phyloP scores from a whole-genome alignment of 2,113 vertebrate species.

The Hemicordylus capensis region DNA sequence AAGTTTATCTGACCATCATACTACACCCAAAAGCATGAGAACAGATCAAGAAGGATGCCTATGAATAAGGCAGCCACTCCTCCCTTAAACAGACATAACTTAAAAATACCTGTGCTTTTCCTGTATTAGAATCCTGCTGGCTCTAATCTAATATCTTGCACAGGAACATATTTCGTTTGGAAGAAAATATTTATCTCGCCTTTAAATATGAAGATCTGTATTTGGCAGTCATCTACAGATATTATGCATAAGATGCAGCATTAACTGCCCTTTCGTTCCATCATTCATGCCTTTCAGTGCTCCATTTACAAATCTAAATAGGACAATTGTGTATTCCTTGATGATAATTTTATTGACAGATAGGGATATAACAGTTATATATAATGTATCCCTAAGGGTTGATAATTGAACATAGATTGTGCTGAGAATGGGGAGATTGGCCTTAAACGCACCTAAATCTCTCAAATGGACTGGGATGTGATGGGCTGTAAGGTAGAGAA shows the following conservation, averaged over 20 bases:
- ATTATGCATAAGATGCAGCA: constrained; percentile 44
- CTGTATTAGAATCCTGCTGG: constrained; percentile 7
- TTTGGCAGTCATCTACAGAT: constrained; percentile 48
- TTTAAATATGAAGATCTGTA: not conserved
- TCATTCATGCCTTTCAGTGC: constrained; percentile 53
- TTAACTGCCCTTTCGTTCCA: constrained; percentile 57
- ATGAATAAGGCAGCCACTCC: not conserved
- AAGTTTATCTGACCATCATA: not conserved
- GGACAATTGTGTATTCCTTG: constrained; percentile 59
- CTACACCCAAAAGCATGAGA: not conserved
- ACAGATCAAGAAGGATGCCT: constrained; percentile 10
- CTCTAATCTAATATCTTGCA: not conserved
- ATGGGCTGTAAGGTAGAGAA: constrained; percentile 63
- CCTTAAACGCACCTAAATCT: constrained; percentile 66
- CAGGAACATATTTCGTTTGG: constrained; percentile 28
- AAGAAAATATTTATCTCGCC: constrained; percentile 34
- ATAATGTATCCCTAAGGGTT: constrained; percentile 55
- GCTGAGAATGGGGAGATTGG: constrained; percentile 48
- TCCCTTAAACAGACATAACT: fast-evolving
- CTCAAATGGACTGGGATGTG: constrained; percentile 62
- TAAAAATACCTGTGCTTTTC: constrained; percentile 28
- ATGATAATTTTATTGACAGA: constrained; percentile 77
- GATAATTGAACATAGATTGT: constrained; percentile 65
- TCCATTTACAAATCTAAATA: constrained; percentile 67
- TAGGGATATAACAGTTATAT: constrained; percentile 73